Evolutionary conservation across 2,113 vertebrate genomes (phyloP).

Genomic region (Saguinus imperator): DNA sequence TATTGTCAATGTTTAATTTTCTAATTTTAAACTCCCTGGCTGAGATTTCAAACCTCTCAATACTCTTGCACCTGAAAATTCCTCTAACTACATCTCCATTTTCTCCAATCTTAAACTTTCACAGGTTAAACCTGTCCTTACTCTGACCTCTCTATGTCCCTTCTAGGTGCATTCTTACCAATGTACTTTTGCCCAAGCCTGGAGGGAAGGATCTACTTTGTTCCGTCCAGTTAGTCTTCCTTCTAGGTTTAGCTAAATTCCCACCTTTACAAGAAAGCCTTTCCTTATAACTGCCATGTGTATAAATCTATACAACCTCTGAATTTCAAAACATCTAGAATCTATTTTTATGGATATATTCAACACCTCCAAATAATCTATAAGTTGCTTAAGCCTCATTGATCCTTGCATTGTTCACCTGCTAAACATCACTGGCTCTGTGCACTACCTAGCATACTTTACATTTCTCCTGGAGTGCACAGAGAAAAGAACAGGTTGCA

Average conservation of each 20-base stretch:
- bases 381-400: not conserved
- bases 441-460: not conserved
- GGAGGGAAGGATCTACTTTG: not conserved
- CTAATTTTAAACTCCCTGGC: not conserved
- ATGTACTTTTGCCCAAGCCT: not conserved
- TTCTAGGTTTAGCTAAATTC: not conserved
- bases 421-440: not conserved
- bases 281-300: not conserved
- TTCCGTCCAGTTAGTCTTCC: not conserved
- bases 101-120: not conserved
- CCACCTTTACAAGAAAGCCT: not conserved
- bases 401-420: not conserved
- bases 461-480: not conserved
- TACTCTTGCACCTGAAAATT: not conserved
- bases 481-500: not conserved
- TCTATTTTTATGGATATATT: not conserved
- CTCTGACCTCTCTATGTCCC: rapidly evolving
- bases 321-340: not conserved
- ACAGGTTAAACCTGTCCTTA: rapidly evolving
- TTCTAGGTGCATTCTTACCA: not conserved
- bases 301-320: not conserved
- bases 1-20: not conserved
- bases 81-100: not conserved
- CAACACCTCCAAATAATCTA: too few species aligned
- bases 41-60: not conserved